These are phyloP conservation scores for Syrphus vitripennis DNA, from an alignment of 2,888 invertebrate genomes.

Conservation along the genomic window DNA sequence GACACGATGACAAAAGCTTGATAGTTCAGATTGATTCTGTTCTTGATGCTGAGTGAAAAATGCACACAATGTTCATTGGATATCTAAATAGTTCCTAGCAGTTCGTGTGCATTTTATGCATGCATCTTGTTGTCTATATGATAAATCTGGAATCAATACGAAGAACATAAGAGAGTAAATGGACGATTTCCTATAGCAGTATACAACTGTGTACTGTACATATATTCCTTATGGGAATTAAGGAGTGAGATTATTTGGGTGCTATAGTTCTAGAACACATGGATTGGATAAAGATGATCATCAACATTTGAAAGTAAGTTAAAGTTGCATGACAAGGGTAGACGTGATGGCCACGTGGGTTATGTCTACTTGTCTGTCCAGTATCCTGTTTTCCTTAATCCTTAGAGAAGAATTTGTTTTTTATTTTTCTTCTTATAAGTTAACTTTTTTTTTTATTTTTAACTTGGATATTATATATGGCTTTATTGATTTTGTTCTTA, in stretches of 20 bases:
- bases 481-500: conserved; percentile 8
- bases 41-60: not conserved
- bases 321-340: not conserved
- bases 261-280: not conserved
- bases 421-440: not conserved
- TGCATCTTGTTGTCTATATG: conserved; percentile 14
- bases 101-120: not conserved
- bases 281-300: not conserved
- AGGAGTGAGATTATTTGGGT: not conserved
- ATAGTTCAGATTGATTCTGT: not conserved
- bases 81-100: conserved; percentile 1
- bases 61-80: conserved; percentile 27
- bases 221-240: not conserved
- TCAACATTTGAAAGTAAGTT: not conserved
- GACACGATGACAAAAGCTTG: not conserved
- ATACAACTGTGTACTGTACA: not conserved
- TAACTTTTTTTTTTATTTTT: not conserved
- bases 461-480: not conserved
- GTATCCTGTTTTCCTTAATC: no score
- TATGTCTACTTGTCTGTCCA: not conserved
- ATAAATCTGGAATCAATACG: conserved; percentile 18
- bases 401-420: not conserved
- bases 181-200: not conserved
- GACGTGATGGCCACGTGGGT: not conserved
- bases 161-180: conserved; percentile 35